Percentiles rank a stretch among this genome's conserved stretches.
phyloP scores from a whole-genome alignment of 2,888 invertebrate species.

The Girardia tigrina region DNA sequence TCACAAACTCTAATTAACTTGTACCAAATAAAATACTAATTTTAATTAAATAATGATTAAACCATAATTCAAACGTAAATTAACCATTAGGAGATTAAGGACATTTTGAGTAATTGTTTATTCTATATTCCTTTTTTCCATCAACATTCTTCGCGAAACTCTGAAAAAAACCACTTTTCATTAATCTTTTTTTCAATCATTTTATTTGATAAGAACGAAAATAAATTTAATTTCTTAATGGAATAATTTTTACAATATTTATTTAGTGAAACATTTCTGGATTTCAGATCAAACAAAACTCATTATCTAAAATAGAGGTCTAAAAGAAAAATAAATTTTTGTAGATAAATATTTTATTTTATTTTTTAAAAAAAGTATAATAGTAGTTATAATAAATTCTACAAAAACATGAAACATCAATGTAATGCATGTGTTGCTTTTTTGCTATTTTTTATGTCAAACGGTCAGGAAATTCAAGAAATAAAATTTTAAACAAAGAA shows the following conservation, averaged over 20 bases:
- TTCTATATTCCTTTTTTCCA: not conserved
- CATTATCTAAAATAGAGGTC: too few relatives aligned
- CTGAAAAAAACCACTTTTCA: not conserved
- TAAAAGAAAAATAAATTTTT: too few relatives aligned
- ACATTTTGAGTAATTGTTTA: not conserved
- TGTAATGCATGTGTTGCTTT: too few relatives aligned
- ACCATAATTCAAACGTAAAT: not conserved
- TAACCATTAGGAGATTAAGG: not conserved
- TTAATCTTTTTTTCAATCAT: not conserved
- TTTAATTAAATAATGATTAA: not conserved
- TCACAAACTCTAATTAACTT: too few relatives aligned
- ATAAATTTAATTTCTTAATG: not conserved
- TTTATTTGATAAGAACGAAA: not conserved
- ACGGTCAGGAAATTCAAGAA: too few relatives aligned
- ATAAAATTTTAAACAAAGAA: too few relatives aligned
- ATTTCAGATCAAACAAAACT: not conserved
- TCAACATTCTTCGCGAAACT: not conserved
- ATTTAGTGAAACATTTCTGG: not conserved
- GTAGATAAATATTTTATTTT: too few relatives aligned
- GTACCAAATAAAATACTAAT: too few relatives aligned
- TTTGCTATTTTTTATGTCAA: too few relatives aligned
- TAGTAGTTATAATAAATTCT: too few relatives aligned
- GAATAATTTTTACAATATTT: not conserved
- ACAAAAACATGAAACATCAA: too few relatives aligned
- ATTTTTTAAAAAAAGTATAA: too few relatives aligned